Base-by-base conservation (phyloP, 2,113 vertebrate genomes). In the Periophthalmus modestus region DNA sequence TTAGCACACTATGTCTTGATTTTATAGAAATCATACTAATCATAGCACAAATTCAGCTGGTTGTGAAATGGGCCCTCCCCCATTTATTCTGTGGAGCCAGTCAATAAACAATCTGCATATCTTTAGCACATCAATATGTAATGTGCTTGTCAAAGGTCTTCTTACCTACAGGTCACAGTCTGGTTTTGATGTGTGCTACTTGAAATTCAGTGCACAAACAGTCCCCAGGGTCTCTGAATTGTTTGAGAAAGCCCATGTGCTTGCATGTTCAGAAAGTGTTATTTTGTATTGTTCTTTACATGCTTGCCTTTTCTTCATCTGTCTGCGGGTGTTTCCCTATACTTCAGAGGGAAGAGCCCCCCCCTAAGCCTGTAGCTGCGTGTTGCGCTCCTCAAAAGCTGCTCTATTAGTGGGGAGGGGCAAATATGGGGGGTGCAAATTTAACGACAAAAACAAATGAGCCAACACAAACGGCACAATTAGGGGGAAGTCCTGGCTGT, bases 41-140 rank as follows among this genome's bases (percentile, higher is more conserved):
- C 86, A 84, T n/a, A 83, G 77, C 59, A 75, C 84, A 80, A 69
- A 82, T 87, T 68, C 74, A 85, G 89, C 82, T 79, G 82, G 77
- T 75, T 83, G 85, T 90, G 79, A 85, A 82, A 62, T 55, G 82
- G 0, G 5, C 28, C 79, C 58, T 55, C 77, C 62, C 78, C 33
- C 52, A 72, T 86, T 88, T 90, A 84, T 83, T 87, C 89, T 83
- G 75, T 74, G 50, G 80, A 87, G 79, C 86, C 81, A 84, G 94
- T 96, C 95, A 92, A 95, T 95, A 94, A 94, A 93, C 88, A 90
- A 95, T 96, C 94, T 95, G 94, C 95, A 95, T 95, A 92, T 85
- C 73, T 89, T 87, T 92, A 91, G 89, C 85, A 79, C 93, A 93
- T 96, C 95, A 95, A 96, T 95, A 96, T 96, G 95, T 95, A 94